Conservation (phyloP, 2,888 invertebrate species). For the Drosophila leonis region DNA sequence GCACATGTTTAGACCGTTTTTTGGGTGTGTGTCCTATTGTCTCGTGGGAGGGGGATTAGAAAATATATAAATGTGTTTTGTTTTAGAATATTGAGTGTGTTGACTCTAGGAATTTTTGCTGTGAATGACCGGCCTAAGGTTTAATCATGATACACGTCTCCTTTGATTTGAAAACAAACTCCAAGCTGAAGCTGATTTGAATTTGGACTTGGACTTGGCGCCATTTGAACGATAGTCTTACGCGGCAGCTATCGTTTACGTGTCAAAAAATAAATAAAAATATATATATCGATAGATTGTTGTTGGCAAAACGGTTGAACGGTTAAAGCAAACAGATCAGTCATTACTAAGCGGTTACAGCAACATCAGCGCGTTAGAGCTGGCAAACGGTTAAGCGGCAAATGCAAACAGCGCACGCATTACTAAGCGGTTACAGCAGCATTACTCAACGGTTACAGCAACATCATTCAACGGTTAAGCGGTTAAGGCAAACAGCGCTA, state of each 20-base stretch:
- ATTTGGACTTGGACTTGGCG: background rate
- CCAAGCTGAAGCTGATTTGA: background rate
- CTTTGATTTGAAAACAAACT: background rate
- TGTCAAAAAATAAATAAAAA: too few relatives aligned
- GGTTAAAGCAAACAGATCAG: background rate
- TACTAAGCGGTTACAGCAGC: background rate
- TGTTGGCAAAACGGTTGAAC: background rate
- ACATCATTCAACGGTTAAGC: too few relatives aligned
- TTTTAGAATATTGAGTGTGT: slow-evolving; percentile 22
- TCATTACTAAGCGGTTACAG: background rate
- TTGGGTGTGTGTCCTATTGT: slow-evolving; percentile 25
- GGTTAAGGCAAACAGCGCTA: background rate
- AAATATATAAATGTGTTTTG: slow-evolving; percentile 27
- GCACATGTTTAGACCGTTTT: slow-evolving; percentile 26
- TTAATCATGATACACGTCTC: background rate
- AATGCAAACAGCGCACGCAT: background rate
- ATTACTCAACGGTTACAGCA: background rate
- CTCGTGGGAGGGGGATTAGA: slow-evolving; percentile 9
- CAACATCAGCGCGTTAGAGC: too few relatives aligned
- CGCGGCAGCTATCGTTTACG: background rate
- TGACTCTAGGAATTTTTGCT: slow-evolving; percentile 36
- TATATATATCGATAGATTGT: background rate
- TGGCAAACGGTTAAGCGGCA: background rate
- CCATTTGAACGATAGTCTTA: background rate
- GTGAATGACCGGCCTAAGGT: slow-evolving; percentile 1